phyloP scores from a whole-genome alignment of 2,888 invertebrate species.

The Philhelius pedissequus region DNA sequence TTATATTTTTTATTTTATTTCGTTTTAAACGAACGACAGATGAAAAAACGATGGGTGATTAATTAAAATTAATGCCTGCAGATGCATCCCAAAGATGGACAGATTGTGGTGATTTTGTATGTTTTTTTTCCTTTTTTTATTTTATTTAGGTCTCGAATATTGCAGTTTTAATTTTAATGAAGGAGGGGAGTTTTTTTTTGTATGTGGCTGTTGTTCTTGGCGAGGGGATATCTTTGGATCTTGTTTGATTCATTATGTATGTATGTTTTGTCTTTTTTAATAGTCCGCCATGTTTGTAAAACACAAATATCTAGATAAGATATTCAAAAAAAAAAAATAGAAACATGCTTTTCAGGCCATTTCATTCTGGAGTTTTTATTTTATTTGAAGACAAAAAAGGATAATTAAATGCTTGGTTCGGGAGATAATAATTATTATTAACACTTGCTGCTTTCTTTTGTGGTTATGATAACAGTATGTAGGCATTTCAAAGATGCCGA shows the following conservation, averaged over 20 bases:
- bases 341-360: neutral
- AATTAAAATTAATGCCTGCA: slow-evolving; percentile 69
- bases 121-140: neutral
- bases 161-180: slow-evolving; percentile 35
- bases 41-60: slow-evolving; percentile 66
- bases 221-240: slow-evolving; percentile 32
- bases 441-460: neutral
- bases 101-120: slow-evolving; percentile 55
- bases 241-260: slow-evolving; percentile 52
- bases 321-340: neutral
- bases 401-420: neutral
- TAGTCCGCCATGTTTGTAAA: slow-evolving; percentile 50
- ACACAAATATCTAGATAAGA: slow-evolving; percentile 47
- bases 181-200: slow-evolving; percentile 3
- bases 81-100: slow-evolving; percentile 66
- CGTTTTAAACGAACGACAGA: slow-evolving; percentile 39
- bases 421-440: neutral
- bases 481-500: slow-evolving; percentile 40
- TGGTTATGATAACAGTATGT: neutral
- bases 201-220: neutral
- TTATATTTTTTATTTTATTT: slow-evolving; percentile 26
- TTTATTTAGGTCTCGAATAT: neutral
- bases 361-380: neutral
- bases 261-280: slow-evolving; percentile 13
- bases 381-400: neutral